Percentiles rank a stretch among this genome's conserved stretches.
phyloP scores from a whole-genome alignment of 2,888 invertebrate species.

The Phyllotreta cruciferae region DNA sequence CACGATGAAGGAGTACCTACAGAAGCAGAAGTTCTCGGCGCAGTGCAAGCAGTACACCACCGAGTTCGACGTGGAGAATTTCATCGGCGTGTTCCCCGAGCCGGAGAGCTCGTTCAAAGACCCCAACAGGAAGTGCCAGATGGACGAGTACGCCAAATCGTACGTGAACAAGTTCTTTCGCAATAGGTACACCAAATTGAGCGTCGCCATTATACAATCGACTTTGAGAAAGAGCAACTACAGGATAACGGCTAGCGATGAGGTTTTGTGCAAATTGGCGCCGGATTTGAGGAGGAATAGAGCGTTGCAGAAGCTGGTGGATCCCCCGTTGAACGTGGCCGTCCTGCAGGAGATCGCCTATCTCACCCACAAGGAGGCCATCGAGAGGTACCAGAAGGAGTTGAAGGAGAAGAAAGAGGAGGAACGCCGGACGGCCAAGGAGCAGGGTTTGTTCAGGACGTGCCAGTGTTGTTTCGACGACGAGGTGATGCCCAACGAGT shows the following conservation, averaged over 20 bases:
- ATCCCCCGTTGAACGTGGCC: conserved; percentile 48
- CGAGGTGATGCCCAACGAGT: conserved; percentile 60
- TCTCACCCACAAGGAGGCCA: conserved; percentile 50
- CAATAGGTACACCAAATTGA: conserved; percentile 41
- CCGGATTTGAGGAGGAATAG: too few species aligned
- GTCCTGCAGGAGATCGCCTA: conserved; percentile 57
- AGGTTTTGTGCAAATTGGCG: neutral
- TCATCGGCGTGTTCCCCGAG: conserved; percentile 60
- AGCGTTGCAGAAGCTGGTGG: conserved; percentile 17
- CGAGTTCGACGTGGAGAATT: conserved; percentile 59
- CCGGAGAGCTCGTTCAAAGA: conserved; percentile 52
- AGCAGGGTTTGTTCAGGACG: conserved; percentile 56
- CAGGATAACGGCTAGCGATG: conserved; percentile 21
- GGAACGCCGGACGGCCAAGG: conserved; percentile 52
- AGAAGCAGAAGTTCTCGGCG: conserved; percentile 52
- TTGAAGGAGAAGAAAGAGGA: conserved; percentile 40
- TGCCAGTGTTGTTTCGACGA: conserved; percentile 67
- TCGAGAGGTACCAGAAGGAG: conserved; percentile 44
- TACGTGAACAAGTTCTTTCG: conserved; percentile 40
- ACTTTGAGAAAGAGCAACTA: conserved; percentile 9
- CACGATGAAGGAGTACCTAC: conserved; percentile 49
- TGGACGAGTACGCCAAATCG: conserved; percentile 22
- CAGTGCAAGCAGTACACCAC: conserved; percentile 59
- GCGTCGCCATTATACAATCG: conserved; percentile 32
- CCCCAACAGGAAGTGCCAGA: conserved; percentile 34